These are phyloP conservation scores for Alsophila aescularia DNA, from an alignment of 2,888 invertebrate genomes.

Conservation along the genomic window DNA sequence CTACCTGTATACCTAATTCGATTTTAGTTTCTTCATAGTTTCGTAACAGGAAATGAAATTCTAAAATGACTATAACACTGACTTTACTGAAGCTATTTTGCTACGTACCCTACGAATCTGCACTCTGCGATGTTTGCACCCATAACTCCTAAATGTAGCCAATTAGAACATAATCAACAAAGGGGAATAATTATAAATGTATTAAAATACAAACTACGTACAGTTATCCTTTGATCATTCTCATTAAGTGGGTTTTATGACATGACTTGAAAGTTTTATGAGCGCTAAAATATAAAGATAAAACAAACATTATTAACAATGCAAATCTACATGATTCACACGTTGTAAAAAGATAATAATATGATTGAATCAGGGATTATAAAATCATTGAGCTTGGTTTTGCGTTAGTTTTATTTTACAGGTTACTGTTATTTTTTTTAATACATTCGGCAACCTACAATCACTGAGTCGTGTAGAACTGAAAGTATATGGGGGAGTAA, in stretches of 20 bases:
- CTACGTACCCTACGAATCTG: too few relatives aligned
- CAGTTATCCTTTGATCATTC: conserved; percentile 27
- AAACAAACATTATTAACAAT: conserved; percentile 39
- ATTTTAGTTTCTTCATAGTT: too few relatives aligned
- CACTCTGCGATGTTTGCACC: background rate
- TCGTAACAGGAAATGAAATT: too few relatives aligned
- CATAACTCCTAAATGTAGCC: too few relatives aligned
- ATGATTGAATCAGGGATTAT: conserved; percentile 15
- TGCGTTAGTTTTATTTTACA: too few relatives aligned
- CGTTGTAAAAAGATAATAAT: conserved; percentile 39
- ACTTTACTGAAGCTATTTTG: too few relatives aligned
- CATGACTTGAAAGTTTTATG: conserved; percentile 39
- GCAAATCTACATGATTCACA: conserved; percentile 46
- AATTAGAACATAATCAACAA: background rate
- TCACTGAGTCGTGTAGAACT: too few relatives aligned
- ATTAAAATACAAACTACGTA: conserved; percentile 7
- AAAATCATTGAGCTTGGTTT: background rate
- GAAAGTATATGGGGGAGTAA: too few relatives aligned
- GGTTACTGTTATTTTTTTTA: too few relatives aligned
- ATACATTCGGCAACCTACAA: too few relatives aligned
- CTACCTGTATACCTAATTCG: too few relatives aligned
- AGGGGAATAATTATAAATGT: conserved; percentile 1
- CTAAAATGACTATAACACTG: too few relatives aligned
- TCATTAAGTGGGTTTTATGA: conserved; percentile 26
- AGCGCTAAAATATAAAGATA: conserved; percentile 41